phyloP scores from a whole-genome alignment of 2,113 vertebrate species.

The Falcunculus frontatus region DNA sequence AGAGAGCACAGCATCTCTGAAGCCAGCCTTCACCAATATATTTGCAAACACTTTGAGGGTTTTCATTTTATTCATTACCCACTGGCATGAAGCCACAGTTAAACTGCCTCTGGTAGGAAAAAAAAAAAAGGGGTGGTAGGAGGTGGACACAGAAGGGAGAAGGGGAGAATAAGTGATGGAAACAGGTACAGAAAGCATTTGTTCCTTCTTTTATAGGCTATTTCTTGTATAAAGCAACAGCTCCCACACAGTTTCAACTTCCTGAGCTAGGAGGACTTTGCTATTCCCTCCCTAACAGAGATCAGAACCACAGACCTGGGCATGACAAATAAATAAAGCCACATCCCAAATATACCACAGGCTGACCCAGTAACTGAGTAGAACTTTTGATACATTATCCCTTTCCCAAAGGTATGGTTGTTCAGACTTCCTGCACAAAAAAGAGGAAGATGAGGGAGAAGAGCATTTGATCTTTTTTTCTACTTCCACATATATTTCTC shows the following conservation, averaged over 20 bases:
- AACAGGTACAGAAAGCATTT: not conserved
- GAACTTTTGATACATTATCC: not conserved
- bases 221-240: not conserved
- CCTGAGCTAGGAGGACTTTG: not conserved
- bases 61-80: not conserved
- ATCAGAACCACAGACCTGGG: not conserved
- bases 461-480: not conserved
- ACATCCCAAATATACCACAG: not conserved
- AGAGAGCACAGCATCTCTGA: not conserved
- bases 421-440: not conserved
- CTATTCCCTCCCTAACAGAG: not conserved
- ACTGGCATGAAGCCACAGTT: not conserved
- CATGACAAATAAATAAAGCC: not conserved
- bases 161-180: not conserved
- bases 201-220: not conserved
- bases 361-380: not conserved
- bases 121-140: fast-evolving
- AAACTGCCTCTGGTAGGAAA: not conserved
- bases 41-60: not conserved
- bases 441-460: not conserved
- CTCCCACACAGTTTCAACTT: not conserved
- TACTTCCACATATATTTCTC: not conserved
- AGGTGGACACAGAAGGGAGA: not conserved
- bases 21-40: not conserved
- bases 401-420: not conserved